These are phyloP conservation scores for Mastomys coucha DNA, from an alignment of 2,113 vertebrate genomes.

Conservation along the genomic window DNA sequence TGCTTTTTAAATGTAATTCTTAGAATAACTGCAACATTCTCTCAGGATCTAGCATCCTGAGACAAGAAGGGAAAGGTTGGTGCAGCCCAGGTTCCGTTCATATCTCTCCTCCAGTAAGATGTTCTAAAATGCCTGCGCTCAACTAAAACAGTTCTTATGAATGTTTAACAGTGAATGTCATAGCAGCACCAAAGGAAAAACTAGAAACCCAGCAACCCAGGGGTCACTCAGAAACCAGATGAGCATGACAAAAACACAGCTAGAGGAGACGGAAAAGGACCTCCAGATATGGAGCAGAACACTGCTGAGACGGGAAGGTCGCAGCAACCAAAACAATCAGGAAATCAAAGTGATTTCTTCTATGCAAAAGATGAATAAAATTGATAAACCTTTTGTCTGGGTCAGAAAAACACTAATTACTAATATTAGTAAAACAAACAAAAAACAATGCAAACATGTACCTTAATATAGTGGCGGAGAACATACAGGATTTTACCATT, in stretches of 20 bases:
- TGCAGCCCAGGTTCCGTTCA: not conserved
- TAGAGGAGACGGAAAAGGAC: not conserved
- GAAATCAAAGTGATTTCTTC: not conserved
- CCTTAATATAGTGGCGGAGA: constrained; percentile 95
- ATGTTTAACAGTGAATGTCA: not conserved
- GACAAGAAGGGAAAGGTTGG: too few species aligned
- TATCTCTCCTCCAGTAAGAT: not conserved
- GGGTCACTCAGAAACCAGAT: not conserved
- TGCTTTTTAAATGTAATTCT: not conserved
- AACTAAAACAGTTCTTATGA: not conserved
- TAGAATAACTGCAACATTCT: too few species aligned
- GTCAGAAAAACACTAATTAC: not conserved
- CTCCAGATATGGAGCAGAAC: not conserved
- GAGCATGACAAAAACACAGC: not conserved
- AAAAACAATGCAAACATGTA: constrained; percentile 79
- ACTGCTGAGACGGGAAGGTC: not conserved
- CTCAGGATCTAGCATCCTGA: too few species aligned
- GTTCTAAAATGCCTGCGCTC: not conserved
- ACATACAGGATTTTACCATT: constrained; percentile 93
- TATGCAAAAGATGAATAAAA: not conserved
- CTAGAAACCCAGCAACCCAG: not conserved
- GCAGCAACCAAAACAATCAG: not conserved
- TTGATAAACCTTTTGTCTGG: too few species aligned
- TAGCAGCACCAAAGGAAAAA: not conserved
- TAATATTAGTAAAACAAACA: not conserved